A percentile compares a stretch with the other conserved stretches of the same genome.
These are phyloP conservation scores for Aphis gossypii DNA, from an alignment of 1,140 invertebrate species.

Conservation along the genomic window DNA sequence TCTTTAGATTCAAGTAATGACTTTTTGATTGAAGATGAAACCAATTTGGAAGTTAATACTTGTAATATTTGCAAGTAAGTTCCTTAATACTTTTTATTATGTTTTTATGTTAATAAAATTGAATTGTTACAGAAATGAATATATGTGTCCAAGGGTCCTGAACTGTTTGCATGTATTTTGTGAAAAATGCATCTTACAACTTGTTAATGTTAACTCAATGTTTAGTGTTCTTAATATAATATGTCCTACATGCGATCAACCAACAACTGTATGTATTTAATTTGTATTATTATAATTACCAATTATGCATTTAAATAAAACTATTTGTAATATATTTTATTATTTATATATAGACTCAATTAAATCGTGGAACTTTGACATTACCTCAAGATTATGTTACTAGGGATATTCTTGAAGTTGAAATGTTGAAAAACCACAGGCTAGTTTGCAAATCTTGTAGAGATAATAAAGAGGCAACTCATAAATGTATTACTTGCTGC, in stretches of 20 bases:
- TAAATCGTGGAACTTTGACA: conserved; percentile 75
- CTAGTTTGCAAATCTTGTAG: conserved; percentile 88
- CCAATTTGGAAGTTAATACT: conserved; percentile 9
- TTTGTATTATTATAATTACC: neutral
- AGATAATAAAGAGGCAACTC: conserved; percentile 87
- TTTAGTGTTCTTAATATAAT: conserved; percentile 65
- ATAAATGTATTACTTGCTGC: conserved; percentile 90
- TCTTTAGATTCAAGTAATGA: conserved; percentile 50
- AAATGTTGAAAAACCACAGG: conserved; percentile 76
- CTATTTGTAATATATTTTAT: conserved; percentile 32
- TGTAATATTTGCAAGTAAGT: conserved; percentile 58
- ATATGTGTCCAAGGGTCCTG: conserved; percentile 84
- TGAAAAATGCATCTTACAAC: conserved; percentile 83
- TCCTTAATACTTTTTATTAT: neutral
- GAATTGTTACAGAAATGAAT: conserved; percentile 63
- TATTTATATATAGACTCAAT: conserved; percentile 63
- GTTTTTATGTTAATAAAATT: conserved; percentile 18
- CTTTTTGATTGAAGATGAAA: conserved; percentile 54
- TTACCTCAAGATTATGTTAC: conserved; percentile 84
- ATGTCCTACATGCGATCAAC: conserved; percentile 85
- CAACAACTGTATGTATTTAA: conserved; percentile 72
- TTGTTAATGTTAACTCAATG: conserved; percentile 70
- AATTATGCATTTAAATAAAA: conserved; percentile 35
- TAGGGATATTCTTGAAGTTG: conserved; percentile 85
- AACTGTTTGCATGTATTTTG: conserved; percentile 94